A percentile compares a stretch with the other conserved stretches of the same genome.
phyloP scores from a whole-genome alignment of 2,113 vertebrate genomes.

The Anseranas semipalmata region DNA sequence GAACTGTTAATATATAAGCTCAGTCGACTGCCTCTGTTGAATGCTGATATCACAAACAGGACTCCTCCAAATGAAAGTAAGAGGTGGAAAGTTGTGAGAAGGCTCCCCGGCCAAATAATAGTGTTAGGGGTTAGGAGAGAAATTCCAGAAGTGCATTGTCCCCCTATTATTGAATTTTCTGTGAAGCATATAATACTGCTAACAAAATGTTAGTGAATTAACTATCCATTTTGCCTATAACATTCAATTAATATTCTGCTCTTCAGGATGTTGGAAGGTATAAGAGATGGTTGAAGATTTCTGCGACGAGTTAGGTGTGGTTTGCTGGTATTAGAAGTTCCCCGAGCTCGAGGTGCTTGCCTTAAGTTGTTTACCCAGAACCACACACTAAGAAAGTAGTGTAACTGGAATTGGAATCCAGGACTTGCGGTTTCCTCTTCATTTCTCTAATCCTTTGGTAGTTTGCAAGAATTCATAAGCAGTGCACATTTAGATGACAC shows the following conservation, averaged over 20 bases:
- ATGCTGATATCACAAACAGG: accelerated
- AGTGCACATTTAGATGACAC: accelerated
- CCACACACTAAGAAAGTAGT: not conserved
- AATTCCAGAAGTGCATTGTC: accelerated
- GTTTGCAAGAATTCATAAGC: not conserved
- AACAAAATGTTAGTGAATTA: too few relatives aligned
- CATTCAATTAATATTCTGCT: not conserved
- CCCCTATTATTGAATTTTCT: accelerated
- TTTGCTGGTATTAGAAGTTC: not conserved
- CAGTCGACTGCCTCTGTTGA: accelerated
- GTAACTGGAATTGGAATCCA: not conserved
- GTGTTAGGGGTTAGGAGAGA: not conserved
- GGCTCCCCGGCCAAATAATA: not conserved
- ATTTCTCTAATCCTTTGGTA: not conserved
- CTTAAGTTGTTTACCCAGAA: not conserved
- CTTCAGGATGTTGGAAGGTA: not conserved
- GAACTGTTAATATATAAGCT: not conserved
- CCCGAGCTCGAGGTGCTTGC: not conserved
- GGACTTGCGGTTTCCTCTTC: slow-evolving; percentile 19
- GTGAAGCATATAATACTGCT: accelerated
- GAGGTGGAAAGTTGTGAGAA: not conserved
- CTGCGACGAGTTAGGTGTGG: not conserved
- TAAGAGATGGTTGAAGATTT: not conserved
- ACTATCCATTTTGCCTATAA: too few relatives aligned
- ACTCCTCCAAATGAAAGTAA: not conserved